Percentiles rank a stretch among this genome's conserved stretches.
Evolutionary conservation across 2,113 vertebrate species (phyloP).

Genomic region (Candoia aspera): DNA sequence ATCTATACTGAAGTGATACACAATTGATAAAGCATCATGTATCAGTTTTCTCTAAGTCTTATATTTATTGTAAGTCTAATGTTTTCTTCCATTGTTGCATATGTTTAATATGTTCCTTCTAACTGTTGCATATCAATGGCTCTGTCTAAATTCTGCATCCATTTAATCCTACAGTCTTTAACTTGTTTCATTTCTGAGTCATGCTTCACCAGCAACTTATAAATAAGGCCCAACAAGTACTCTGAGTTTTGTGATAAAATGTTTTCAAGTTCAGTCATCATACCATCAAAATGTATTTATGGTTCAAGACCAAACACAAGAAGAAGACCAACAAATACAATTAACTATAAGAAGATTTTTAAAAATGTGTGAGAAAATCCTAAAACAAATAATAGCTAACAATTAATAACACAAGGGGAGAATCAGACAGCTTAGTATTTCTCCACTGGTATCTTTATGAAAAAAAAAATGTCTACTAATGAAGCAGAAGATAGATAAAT

Average conservation of each 20-base stretch:
- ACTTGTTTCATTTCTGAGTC: neutral
- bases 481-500: neutral
- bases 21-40: neutral
- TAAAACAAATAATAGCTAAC: neutral
- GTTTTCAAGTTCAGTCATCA: neutral
- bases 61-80: neutral
- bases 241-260: neutral
- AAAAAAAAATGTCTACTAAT: neutral
- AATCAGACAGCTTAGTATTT: neutral
- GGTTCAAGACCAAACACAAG: neutral
- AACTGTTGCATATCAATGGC: neutral
- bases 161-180: neutral
- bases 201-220: neutral
- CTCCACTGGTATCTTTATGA: neutral
- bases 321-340: neutral
- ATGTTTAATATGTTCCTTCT: neutral
- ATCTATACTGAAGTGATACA: neutral
- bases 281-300: neutral
- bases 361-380: neutral
- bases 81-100: neutral
- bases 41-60: neutral
- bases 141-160: neutral
- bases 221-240: neutral
- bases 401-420: neutral
- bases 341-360: neutral